Evolutionary conservation across 1,140 invertebrate species (phyloP).

Genomic region (Trachymyrmex cornetzi): DNA sequence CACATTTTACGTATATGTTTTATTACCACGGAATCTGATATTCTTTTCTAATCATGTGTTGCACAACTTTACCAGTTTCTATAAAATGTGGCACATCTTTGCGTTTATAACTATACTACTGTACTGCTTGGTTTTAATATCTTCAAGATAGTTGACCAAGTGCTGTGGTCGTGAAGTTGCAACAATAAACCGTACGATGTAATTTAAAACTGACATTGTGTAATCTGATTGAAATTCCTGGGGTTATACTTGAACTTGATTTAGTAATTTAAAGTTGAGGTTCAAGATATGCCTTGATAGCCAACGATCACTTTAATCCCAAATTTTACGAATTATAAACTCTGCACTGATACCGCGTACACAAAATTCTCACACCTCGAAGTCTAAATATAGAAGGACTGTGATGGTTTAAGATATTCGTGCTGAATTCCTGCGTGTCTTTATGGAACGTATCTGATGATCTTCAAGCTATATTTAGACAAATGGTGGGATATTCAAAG

Average conservation of each 20-base stretch:
- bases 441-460: constrained; percentile 49
- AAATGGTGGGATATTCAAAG: constrained; percentile 75
- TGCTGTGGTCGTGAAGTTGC: background rate
- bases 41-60: background rate
- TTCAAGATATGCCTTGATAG: constrained; percentile 20
- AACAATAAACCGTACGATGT: constrained; percentile 3
- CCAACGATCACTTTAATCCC: background rate
- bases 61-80: background rate
- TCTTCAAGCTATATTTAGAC: constrained; percentile 77
- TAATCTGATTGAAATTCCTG: constrained; percentile 60
- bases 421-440: constrained; percentile 68
- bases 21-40: background rate
- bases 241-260: constrained; percentile 79
- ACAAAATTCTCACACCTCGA: constrained; percentile 71
- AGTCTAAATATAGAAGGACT: constrained; percentile 78
- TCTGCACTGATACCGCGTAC: constrained; percentile 31
- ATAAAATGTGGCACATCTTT: constrained; percentile 5
- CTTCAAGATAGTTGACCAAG: background rate
- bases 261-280: constrained; percentile 57
- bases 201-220: constrained; percentile 77
- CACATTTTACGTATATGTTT: constrained; percentile 85
- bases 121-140: background rate
- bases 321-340: background rate
- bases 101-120: background rate
- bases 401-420: constrained; percentile 74